Evolutionary conservation across 1,140 invertebrate species (phyloP), one percentile per base, ranked within the genome.

Genomic region (Drosophila yakuba): DNA sequence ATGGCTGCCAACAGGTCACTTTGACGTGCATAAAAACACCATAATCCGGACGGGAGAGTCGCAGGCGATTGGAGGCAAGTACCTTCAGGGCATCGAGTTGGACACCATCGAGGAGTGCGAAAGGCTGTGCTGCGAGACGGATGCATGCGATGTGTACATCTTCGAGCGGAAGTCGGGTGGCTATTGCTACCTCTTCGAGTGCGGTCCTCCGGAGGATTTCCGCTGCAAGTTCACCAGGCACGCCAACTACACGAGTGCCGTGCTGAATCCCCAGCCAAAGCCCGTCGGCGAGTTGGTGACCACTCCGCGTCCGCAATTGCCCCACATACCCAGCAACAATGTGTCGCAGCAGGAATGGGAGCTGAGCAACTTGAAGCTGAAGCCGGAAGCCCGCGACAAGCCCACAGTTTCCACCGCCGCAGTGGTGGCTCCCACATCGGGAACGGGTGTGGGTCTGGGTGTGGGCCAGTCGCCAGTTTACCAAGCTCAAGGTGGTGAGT

Each of bases 11-110:
- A 4, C 23, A 92, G 94, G 96, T 17, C 96, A 96, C 91, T 98
- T 98, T 92, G 96, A 97, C 86, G 94, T 98, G 36, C 97, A 97
- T 92, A 94, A 94, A 73, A 96, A 97, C 91, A 98, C 97, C 86
- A 98, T 98, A 66, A 98, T 98, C 74, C 94, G 96, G 61, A 98
- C 97, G 0, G 95, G 97, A 78, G 97, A 98, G 90, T 98, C 97
- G 0, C 94, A 95, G 80, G 94, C 95, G 25, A 95, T 97, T 94
- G 97, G 98, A 25, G 98, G 97, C 11, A 96, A 96, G 84, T 98
- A 97, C 93, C 93, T 98, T 8, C 97, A 96, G 81, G 97, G 97
- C 85, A 94, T 96, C 32, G 97, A 98, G 88, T 93, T 98, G 75
- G 94, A 95, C 71, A 94, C 95, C 23, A 94, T 95, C 63, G 94